Base-by-base conservation (phyloP, 2,888 invertebrate species). In the Sinotaia quadrata region DNA sequence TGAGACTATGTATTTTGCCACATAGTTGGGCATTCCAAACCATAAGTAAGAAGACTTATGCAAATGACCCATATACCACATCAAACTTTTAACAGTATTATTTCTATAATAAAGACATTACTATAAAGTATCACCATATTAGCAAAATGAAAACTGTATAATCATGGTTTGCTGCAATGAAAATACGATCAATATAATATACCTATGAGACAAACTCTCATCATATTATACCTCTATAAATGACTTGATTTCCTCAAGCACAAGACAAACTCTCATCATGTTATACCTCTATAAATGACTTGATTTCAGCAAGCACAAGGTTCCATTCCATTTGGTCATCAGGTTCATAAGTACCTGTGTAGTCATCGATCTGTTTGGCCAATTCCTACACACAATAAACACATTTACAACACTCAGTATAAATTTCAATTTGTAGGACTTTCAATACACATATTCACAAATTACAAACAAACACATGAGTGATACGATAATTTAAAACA, bases 301-400 rank as follows among this genome's bases (percentile, higher is more conserved):
- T 95, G 73, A 97, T 96, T 90, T 98, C 97, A 81, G 95, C 95
- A 74, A 97, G 91, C 1, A 98, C 97, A 74, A 96, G 90, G 59
- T 94, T 94, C 98, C 98, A 98, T 89, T 98, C 97, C 81, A 95
- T 91, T 87, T 96, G 95, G 89, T 98, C 97, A 81, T 97, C 97
- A n/a, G 97, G 97, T 87, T 97, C 95, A 89, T 97, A 98, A 24
- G 95, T 94, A 87, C 93, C 93, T 54, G 95, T 96, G 89, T 98
- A 98, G 88, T 97, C 97, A 85, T 95, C 93, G 83, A 98, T 96
- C 89, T 97, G 96, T 86, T 94, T 93, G 84, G 96, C 95, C 83
- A 98, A 90, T 89, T 98, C 98, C 89, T 94, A 74, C 33, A 75
- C 66, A 68, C 66, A 65, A 54, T 29, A 21, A 58, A 67, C 33